Evolutionary conservation across 2,113 vertebrate species (phyloP).

Genomic region (Steatornis caripensis): DNA sequence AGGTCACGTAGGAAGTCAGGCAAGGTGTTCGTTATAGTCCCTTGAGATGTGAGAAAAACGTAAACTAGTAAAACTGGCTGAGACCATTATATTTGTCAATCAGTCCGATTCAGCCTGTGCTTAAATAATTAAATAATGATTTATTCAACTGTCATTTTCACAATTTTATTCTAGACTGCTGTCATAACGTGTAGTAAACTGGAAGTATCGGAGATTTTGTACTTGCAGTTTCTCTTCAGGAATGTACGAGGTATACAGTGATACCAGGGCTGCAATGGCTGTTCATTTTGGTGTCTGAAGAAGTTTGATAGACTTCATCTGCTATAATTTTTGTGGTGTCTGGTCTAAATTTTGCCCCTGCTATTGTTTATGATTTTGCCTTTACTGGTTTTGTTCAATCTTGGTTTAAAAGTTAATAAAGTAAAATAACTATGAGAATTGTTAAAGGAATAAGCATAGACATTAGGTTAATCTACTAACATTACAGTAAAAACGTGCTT

Average conservation of each 20-base stretch:
- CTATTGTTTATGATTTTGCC: neutral
- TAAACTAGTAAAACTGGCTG: neutral
- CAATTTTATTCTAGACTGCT: neutral
- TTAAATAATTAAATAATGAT: neutral
- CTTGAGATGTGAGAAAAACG: neutral
- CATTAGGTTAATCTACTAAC: neutral
- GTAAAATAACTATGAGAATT: neutral
- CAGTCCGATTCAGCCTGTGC: neutral
- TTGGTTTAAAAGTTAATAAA: conserved; percentile 1
- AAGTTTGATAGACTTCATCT: neutral
- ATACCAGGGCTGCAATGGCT: neutral
- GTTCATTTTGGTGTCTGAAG: neutral
- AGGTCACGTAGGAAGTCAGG: neutral
- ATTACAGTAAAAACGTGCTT: neutral
- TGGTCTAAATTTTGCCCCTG: neutral
- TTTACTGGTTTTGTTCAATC: neutral
- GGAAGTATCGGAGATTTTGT: neutral
- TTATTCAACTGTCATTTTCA: neutral
- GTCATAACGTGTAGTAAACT: neutral
- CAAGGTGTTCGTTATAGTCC: neutral
- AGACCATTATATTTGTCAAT: neutral
- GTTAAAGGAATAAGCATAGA: neutral
- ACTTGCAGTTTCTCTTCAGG: neutral
- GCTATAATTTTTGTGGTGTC: neutral
- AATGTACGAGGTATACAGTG: fast-evolving